Base-by-base conservation (phyloP, 2,797 vertebrate genomes). In the Loris lydekkerianus region DNA sequence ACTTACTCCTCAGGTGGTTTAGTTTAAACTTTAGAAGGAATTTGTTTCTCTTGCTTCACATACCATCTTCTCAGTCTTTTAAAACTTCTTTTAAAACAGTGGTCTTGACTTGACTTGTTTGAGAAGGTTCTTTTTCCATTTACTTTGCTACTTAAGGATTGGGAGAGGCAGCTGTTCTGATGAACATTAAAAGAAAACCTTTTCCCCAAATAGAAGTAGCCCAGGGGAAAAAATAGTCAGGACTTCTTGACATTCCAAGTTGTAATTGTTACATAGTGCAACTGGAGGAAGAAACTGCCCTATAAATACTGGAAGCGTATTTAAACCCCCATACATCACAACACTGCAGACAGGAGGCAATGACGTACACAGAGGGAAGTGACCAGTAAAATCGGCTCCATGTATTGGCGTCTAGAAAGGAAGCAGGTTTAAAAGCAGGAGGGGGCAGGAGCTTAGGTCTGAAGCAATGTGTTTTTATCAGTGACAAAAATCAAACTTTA, bases 21-120 rank as follows among this genome's bases (percentile, higher is more conserved):
- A 89, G 87, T 95, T 97, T 97, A 95, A 94, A 60, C 84, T 97
- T 98, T 97, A 95, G 96, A 95, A 96, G 82, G 46, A 10, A 21
- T 96, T 98, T 96, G 81, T 97, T 98, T 98, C 97, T 97, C 91
- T 97, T 95, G 86, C 96, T 98, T 96, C 84, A 94, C 87, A 82
- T 90, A 53, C 67, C n/a, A 1, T 93, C 40, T 29, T 85, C 49
- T 73, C 86, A 49, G 37, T 53, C 29, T 76, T 81, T 49, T 34
- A 46, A 27, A 70, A 91, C 77, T 77, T 10, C 49, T 86, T 95
- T 96, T 92, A 89, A 91, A 96, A 53, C 5, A 46, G 49, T 86
- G 53, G 65, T 93, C 91, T 95, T 96, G 65, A 82, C 92, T 88
- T 93, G 49, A n/a, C 70, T 93, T 94, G 67, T 93, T 92, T 88